Evolutionary conservation across 1,140 invertebrate species (phyloP).

Genomic region (Drosophila melanica): DNA sequence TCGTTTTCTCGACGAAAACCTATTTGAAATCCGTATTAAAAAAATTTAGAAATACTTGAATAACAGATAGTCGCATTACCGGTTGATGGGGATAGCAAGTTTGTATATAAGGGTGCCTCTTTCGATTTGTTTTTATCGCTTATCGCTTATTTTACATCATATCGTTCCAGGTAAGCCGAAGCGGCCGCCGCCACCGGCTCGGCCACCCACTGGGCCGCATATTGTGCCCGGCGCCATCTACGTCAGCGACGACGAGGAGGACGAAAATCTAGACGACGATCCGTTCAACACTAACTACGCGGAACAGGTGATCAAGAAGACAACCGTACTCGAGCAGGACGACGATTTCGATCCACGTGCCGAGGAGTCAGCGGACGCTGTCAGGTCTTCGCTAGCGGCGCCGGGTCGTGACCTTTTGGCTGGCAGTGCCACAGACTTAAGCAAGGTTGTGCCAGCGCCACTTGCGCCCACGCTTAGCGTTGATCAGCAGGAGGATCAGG

Average conservation of each 20-base stretch:
- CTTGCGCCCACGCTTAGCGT: conserved; percentile 86
- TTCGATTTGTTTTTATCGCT: no score
- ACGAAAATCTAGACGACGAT: conserved; percentile 85
- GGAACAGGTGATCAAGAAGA: conserved; percentile 89
- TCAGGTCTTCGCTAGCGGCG: conserved; percentile 28
- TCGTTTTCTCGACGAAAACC: no score
- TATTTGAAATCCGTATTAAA: no score
- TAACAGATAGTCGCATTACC: no score
- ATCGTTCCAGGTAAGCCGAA: conserved; percentile 52
- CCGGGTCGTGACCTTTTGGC: conserved; percentile 87
- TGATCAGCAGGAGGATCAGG: conserved; percentile 85
- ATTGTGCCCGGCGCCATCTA: conserved; percentile 74
- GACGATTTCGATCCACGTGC: conserved; percentile 88
- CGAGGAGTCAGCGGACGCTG: conserved; percentile 81
- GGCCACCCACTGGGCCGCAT: conserved; percentile 83
- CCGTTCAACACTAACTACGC: conserved; percentile 95
- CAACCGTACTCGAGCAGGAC: conserved; percentile 88
- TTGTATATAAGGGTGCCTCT: no score
- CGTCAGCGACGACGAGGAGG: conserved; percentile 84
- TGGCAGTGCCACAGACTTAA: conserved; percentile 90
- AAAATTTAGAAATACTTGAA: no score
- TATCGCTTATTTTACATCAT: neutral
- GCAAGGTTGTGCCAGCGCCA: conserved; percentile 88
- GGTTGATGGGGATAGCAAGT: no score
- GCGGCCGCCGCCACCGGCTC: conserved; percentile 50